These are phyloP conservation scores for Apantesis nais DNA, from an alignment of 2,888 invertebrate species.

Conservation along the genomic window DNA sequence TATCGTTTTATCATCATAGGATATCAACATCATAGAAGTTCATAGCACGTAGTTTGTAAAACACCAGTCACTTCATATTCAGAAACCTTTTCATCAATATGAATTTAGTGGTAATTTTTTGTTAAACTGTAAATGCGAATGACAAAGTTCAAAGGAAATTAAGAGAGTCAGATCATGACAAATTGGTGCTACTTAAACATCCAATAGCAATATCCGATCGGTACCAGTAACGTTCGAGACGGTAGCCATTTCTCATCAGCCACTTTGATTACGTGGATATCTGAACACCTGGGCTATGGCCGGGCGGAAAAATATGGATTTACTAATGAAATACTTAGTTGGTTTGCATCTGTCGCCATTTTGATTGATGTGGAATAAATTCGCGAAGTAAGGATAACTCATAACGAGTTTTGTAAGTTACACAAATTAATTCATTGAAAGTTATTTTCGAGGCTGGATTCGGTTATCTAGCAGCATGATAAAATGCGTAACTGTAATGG, in stretches of 20 bases:
- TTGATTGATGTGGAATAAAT: constrained; percentile 63
- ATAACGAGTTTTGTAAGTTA: constrained; percentile 47
- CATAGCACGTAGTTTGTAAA: too few species aligned
- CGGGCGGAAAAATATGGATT: constrained; percentile 62
- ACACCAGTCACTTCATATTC: background rate
- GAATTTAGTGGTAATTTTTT: background rate
- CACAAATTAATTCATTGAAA: constrained; percentile 17
- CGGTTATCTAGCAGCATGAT: background rate
- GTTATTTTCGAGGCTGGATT: background rate
- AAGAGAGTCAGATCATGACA: constrained; percentile 41
- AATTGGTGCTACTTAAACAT: constrained; percentile 45
- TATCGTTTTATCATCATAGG: too few species aligned
- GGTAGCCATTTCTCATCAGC: constrained; percentile 56
- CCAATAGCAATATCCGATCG: constrained; percentile 55
- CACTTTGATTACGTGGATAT: constrained; percentile 52
- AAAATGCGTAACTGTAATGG: background rate
- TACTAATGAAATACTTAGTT: constrained; percentile 69
- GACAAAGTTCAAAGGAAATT: constrained; percentile 28
- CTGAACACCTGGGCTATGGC: constrained; percentile 54
- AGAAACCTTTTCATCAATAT: background rate
- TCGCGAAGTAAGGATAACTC: constrained; percentile 38
- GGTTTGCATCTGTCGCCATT: constrained; percentile 61
- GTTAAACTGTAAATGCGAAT: background rate
- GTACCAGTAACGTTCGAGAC: constrained; percentile 48
- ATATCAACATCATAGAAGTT: too few species aligned